Evolutionary conservation across 2,113 vertebrate species (phyloP).

Genomic region (Istiophorus platypterus): DNA sequence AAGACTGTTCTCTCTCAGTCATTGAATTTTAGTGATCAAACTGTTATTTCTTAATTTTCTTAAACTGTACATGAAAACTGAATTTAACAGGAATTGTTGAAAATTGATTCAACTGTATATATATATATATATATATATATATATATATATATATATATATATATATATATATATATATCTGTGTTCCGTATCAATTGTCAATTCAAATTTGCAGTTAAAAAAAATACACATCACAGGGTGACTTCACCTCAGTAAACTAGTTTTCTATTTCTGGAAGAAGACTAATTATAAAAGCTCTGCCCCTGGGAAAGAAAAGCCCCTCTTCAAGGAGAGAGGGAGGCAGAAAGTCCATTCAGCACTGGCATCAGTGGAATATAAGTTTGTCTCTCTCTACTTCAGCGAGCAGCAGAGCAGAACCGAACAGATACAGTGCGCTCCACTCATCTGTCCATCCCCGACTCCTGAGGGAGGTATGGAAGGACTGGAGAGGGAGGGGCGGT

Average conservation of each 20-base stretch:
- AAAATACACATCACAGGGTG: slow-evolving; percentile 59
- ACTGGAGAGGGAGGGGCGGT: slow-evolving; percentile 43
- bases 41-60: neutral
- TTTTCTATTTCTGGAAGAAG: slow-evolving; percentile 81
- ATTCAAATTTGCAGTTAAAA: slow-evolving; percentile 49
- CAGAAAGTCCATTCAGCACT: slow-evolving; percentile 67
- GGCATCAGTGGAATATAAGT: slow-evolving; percentile 72
- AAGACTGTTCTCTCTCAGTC: neutral
- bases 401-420: slow-evolving; percentile 76
- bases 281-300: slow-evolving; percentile 81
- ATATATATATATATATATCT: neutral
- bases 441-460: slow-evolving; percentile 79
- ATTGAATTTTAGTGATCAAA: neutral
- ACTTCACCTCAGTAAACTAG: slow-evolving; percentile 79
- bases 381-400: slow-evolving; percentile 75
- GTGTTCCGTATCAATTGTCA: slow-evolving; percentile 41
- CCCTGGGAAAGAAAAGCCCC: slow-evolving; percentile 76
- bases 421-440: slow-evolving; percentile 76
- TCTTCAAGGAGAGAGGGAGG: slow-evolving; percentile 62
- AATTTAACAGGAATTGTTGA: neutral
- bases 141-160: no score
- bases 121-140: no score
- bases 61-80: slow-evolving; percentile 14
- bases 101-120: slow-evolving; percentile 23
- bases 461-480: slow-evolving; percentile 64